Conservation (phyloP, 2,113 vertebrate genomes). For the Chamaea fasciata region DNA sequence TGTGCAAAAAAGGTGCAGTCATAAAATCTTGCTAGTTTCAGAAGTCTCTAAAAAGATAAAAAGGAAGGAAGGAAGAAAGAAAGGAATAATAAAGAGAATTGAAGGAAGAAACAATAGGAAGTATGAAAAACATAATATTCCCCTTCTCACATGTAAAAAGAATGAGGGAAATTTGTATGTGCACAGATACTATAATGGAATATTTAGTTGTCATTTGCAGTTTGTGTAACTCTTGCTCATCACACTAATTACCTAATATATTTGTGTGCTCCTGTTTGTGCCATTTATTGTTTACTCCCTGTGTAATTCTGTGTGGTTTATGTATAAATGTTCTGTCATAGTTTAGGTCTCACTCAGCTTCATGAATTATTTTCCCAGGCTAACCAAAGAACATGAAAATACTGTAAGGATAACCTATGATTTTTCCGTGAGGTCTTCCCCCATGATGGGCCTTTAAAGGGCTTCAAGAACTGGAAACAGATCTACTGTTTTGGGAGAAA, state of each 20-base stretch:
- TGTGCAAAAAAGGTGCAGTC: neutral
- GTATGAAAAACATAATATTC: neutral
- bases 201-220: neutral
- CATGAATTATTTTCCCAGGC: neutral
- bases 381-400: neutral
- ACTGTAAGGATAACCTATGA: neutral
- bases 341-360: accelerated
- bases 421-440: neutral
- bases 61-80: neutral
- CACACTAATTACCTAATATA: neutral
- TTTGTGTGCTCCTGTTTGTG: neutral
- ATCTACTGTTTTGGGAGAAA: neutral
- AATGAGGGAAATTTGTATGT: neutral
- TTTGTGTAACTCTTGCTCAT: neutral
- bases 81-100: neutral
- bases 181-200: neutral
- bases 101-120: neutral
- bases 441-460: neutral
- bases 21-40: neutral
- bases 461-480: neutral
- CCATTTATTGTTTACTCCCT: neutral
- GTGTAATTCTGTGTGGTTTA: neutral
- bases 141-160: neutral
- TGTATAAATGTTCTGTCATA: neutral
- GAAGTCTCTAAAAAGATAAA: neutral